Evolutionary conservation across 1,140 invertebrate genomes (phyloP).

Genomic region (Camponotus pennsylvanicus): DNA sequence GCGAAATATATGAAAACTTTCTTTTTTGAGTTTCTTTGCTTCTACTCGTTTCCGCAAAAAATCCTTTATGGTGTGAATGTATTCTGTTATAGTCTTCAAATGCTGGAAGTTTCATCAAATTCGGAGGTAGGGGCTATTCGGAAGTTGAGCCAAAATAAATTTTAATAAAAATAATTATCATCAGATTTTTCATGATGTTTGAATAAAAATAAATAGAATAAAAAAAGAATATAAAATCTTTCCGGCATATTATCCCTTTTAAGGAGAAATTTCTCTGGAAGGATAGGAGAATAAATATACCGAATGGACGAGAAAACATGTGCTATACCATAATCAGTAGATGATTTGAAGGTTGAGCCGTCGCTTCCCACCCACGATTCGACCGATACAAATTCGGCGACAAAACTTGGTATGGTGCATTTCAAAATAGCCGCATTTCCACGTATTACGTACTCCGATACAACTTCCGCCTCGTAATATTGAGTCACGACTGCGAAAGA

Average conservation of each 20-base stretch:
- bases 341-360: slow-evolving; percentile 89
- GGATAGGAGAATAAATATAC: slow-evolving; percentile 12
- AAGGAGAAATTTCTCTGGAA: not conserved
- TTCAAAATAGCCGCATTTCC: slow-evolving; percentile 97
- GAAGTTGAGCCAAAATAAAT: too few relatives aligned
- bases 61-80: too few relatives aligned
- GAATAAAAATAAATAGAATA: not conserved
- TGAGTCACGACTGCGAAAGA: slow-evolving; percentile 93
- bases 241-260: slow-evolving; percentile 2
- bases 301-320: not conserved
- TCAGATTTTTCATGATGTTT: not conserved
- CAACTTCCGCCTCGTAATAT: slow-evolving; percentile 96
- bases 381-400: slow-evolving; percentile 96
- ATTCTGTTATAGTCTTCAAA: too few relatives aligned
- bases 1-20: too few relatives aligned
- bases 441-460: slow-evolving; percentile 97
- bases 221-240: not conserved
- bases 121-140: too few relatives aligned
- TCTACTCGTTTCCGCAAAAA: too few relatives aligned
- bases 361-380: slow-evolving; percentile 95
- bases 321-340: slow-evolving; percentile 86
- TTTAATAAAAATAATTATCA: not conserved
- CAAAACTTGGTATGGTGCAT: slow-evolving; percentile 97
- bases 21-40: too few relatives aligned
- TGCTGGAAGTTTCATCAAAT: too few relatives aligned